Evolutionary conservation across 2,797 vertebrate species (phyloP).

Genomic region (Rallus crepitans): DNA sequence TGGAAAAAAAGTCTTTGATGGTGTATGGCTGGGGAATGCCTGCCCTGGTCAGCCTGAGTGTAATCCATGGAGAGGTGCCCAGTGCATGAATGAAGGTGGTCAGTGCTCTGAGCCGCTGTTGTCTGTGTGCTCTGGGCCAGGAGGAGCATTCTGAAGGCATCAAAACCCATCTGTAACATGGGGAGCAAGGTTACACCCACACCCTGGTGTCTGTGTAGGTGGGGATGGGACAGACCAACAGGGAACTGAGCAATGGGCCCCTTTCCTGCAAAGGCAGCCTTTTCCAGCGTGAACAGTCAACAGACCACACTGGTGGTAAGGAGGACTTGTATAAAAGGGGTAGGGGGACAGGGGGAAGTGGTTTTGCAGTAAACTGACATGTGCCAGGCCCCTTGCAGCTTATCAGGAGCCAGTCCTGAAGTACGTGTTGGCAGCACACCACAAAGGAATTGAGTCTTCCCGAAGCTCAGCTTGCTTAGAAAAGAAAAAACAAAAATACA

Average conservation of each 20-base stretch:
- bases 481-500: not conserved
- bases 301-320: not conserved
- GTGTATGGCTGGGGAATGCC: not conserved
- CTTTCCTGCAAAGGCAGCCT: accelerated
- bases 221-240: not conserved
- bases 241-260: not conserved
- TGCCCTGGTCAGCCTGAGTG: accelerated
- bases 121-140: not conserved
- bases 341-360: too few species aligned
- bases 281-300: not conserved
- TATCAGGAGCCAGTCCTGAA: not conserved
- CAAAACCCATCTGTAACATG: accelerated
- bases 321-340: not conserved
- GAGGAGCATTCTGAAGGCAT: not conserved
- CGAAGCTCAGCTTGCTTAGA: not conserved
- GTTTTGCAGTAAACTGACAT: not conserved
- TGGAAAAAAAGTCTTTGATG: not conserved
- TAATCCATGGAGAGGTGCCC: not conserved
- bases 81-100: not conserved
- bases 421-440: not conserved
- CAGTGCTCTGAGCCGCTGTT: accelerated
- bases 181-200: not conserved
- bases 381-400: not conserved
- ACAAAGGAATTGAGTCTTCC: not conserved
- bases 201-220: accelerated